Evolutionary conservation across 2,888 invertebrate species (phyloP), one percentile per base, ranked within the genome.

Genomic region (Ichneumon xanthorius): DNA sequence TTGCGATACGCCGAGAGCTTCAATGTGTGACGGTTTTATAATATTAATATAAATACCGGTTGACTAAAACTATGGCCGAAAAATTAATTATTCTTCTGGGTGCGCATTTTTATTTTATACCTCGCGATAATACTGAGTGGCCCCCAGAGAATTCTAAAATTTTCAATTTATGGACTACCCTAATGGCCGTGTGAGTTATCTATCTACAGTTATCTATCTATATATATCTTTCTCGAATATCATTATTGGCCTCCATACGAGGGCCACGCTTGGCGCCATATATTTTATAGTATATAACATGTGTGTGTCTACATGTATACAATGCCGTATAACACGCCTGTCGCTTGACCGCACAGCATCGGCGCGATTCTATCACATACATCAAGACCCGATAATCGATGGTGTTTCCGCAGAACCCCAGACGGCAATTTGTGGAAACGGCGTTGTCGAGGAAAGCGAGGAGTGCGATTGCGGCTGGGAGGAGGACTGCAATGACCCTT

Each of bases 401-500:
- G 85, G 86, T 86, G 45, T 63, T 63, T 85, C 82, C 94, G 6
- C 94, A 97, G 98, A 98, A 93, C 97, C 98, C 40, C 97, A 98
- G 93, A 97, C 96, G 81, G 97, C 99, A 0, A 98, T 99, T 92
- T 99, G 99, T 94, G 99, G 99, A 78, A 99, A 99, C 94, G 98
- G 98, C 45, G 98, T 99, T 67, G 98, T 98, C 61, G 99, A 99
- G 93, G 97, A 97, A 75, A 98, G 97, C 22, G 99, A 99, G 94
- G 97, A 99, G 94, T 99, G 99, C 93, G 99, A 99, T 94, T 99
- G 99, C 94, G 99, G 99, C 77, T 99, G 98, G 98, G 98, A 98
- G 90, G 97, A 98, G 90, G 98, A 99, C 92, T 99, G 99, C 94
- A 96, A 97, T 80, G 98, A 98, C 94, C 95, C 96, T 65, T 99